These are phyloP conservation scores for Rhabdomys dilectus DNA, from an alignment of 2,113 vertebrate species.

Conservation along the genomic window DNA sequence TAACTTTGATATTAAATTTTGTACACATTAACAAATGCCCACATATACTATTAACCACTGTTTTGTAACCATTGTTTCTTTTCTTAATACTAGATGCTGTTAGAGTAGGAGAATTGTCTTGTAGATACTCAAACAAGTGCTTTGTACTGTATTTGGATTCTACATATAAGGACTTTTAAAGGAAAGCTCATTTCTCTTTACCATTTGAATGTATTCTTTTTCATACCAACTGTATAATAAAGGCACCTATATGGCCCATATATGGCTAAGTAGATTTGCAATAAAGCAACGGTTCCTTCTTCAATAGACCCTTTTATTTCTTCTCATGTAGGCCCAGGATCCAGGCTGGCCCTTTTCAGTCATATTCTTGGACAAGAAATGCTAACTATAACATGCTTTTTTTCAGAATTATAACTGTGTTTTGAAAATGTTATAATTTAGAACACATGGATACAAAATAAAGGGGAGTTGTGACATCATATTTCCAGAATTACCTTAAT, in stretches of 20 bases:
- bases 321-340: neutral
- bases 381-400: neutral
- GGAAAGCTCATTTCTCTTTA: neutral
- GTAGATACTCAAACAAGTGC: neutral
- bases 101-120: neutral
- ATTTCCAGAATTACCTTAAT: neutral
- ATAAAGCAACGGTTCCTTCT: neutral
- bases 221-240: neutral
- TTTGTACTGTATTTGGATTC: neutral
- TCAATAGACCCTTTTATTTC: rapidly evolving
- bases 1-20: neutral
- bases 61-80: neutral
- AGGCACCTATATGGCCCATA: too few species aligned
- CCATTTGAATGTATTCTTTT: neutral
- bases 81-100: rapidly evolving
- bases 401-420: neutral
- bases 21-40: neutral
- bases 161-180: rapidly evolving
- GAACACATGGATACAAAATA: neutral
- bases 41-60: neutral
- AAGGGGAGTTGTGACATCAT: neutral
- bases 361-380: neutral
- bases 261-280: neutral
- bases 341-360: neutral
- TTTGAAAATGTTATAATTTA: neutral